Percentiles rank a stretch among this genome's conserved stretches.
These are phyloP conservation scores for Tetragnatha versicolor DNA, from an alignment of 1,140 invertebrate species.

Conservation along the genomic window DNA sequence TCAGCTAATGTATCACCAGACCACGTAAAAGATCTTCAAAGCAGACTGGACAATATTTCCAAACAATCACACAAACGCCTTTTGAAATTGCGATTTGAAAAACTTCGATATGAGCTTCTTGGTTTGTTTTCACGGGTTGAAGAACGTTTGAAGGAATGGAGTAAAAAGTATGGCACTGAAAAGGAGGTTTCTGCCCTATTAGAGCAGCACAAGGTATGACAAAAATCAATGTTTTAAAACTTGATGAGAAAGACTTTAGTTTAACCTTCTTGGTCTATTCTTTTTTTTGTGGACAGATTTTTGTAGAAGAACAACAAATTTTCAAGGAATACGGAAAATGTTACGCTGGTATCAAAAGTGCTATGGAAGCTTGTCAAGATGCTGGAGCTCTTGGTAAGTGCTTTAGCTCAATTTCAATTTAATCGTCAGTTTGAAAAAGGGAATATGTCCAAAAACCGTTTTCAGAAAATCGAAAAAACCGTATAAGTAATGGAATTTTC, in stretches of 20 bases:
- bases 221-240: too few relatives aligned
- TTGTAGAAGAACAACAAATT: slow-evolving; percentile 85
- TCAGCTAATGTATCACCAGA: slow-evolving; percentile 73
- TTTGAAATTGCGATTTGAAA: slow-evolving; percentile 61
- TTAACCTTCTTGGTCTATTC: slow-evolving; percentile 54
- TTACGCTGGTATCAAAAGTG: slow-evolving; percentile 87
- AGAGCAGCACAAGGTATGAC: slow-evolving; percentile 88
- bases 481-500: too few relatives aligned
- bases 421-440: too few relatives aligned
- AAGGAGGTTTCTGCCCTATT: slow-evolving; percentile 83
- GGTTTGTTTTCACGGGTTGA: slow-evolving; percentile 89
- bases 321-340: slow-evolving; percentile 95
- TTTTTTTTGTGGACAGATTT: slow-evolving; percentile 53
- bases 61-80: slow-evolving; percentile 58
- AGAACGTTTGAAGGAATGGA: slow-evolving; percentile 86
- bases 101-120: slow-evolving; percentile 64
- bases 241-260: too few relatives aligned
- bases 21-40: slow-evolving; percentile 80
- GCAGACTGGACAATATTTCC: slow-evolving; percentile 71
- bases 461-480: too few relatives aligned
- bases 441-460: too few relatives aligned
- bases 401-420: too few relatives aligned
- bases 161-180: slow-evolving; percentile 83
- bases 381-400: too few relatives aligned
- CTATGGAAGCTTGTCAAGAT: too few relatives aligned